Evolutionary conservation across 2,888 invertebrate genomes (phyloP).

Genomic region (Gerris lacustris): DNA sequence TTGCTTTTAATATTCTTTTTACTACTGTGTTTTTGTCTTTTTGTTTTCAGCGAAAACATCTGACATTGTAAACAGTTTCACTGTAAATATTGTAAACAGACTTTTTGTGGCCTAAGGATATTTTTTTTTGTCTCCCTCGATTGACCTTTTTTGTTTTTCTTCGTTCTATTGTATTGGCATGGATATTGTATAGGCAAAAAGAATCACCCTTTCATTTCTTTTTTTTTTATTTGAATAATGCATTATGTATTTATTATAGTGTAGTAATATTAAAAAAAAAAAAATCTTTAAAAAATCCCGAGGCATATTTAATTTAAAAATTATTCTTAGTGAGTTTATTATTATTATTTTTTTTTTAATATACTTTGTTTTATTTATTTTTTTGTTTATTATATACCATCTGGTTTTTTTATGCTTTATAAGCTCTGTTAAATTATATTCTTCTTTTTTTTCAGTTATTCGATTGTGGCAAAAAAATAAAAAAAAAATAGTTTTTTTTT

Average conservation of each 20-base stretch:
- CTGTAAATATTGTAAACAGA: not conserved
- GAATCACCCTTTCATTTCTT: too few relatives aligned
- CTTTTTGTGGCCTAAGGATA: constrained; percentile 1
- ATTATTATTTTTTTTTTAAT: not conserved
- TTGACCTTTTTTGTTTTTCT: not conserved
- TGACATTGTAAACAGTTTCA: not conserved
- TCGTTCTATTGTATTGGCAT: too few relatives aligned
- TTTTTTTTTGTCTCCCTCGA: not conserved
- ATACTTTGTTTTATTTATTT: not conserved
- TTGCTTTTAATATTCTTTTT: too few relatives aligned
- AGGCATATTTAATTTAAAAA: too few relatives aligned
- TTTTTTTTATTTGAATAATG: too few relatives aligned
- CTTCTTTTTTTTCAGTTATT: not conserved
- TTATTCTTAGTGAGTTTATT: not conserved
- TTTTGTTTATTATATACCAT: not conserved
- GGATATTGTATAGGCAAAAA: too few relatives aligned
- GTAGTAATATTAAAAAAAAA: too few relatives aligned
- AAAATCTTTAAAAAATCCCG: too few relatives aligned
- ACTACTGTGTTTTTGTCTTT: too few relatives aligned
- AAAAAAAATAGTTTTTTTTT: not conserved
- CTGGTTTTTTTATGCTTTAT: not conserved
- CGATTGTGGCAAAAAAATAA: not conserved
- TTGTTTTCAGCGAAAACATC: too few relatives aligned
- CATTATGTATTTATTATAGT: too few relatives aligned
- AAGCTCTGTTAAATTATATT: constrained; percentile 3